phyloP scores from a whole-genome alignment of 2,888 invertebrate genomes.

The Trissoscelio sp. region DNA sequence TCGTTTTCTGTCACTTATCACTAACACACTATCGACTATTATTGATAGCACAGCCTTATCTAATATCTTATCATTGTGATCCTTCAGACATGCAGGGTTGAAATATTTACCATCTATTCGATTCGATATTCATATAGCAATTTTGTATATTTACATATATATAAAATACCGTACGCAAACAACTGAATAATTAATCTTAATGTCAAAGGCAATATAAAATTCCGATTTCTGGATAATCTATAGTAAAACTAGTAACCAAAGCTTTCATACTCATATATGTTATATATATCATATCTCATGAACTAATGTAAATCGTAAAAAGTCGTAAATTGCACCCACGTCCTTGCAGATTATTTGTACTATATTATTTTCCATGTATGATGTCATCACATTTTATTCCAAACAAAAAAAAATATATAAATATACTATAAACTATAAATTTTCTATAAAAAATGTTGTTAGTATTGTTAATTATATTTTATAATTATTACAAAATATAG shows the following conservation, averaged over 20 bases:
- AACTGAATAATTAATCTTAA: background rate
- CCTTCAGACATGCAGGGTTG: background rate
- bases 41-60: conserved; percentile 21
- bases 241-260: background rate
- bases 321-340: background rate
- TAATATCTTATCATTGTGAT: conserved; percentile 26
- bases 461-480: too few relatives aligned
- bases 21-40: conserved; percentile 15
- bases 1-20: conserved; percentile 52
- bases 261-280: background rate
- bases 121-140: too few relatives aligned
- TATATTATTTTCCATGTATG: background rate
- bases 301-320: background rate
- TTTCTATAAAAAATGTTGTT: too few relatives aligned
- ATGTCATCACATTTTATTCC: background rate
- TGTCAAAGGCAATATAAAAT: conserved; percentile 2
- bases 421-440: background rate
- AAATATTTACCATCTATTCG: background rate
- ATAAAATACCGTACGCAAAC: background rate
- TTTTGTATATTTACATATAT: background rate
- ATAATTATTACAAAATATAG: too few relatives aligned
- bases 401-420: background rate
- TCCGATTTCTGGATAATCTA: background rate
- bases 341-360: background rate
- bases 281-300: background rate